Evolutionary conservation across 2,888 invertebrate species (phyloP).

Genomic region (Hipparchia sbordonii): DNA sequence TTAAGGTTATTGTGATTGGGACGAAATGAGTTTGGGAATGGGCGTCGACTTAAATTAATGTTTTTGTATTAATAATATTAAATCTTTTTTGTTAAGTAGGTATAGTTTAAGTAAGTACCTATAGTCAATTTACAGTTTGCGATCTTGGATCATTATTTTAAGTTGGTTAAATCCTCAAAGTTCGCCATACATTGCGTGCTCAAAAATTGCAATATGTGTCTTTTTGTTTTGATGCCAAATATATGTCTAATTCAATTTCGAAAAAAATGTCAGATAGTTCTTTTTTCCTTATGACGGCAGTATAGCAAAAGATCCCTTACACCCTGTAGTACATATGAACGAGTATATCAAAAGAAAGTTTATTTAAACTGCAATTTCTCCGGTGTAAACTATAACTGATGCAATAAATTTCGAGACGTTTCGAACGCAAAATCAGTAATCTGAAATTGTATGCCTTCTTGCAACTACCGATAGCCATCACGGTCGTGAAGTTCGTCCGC

Average conservation of each 20-base stretch:
- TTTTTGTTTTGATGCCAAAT: no score
- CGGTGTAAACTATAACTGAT: constrained; percentile 23
- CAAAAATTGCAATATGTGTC: no score
- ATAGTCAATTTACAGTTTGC: no score
- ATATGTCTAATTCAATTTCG: no score
- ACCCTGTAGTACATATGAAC: not conserved
- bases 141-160: no score
- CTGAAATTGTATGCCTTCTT: constrained; percentile 35
- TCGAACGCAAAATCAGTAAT: constrained; percentile 26
- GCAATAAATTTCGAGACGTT: constrained; percentile 32
- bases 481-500: constrained; percentile 20
- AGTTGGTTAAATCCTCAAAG: no score
- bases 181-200: no score
- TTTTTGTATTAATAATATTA: constrained; percentile 13
- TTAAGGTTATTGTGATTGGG: constrained; percentile 15
- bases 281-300: no score
- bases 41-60: constrained; percentile 1
- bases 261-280: no score
- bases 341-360: constrained; percentile 8
- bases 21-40: constrained; percentile 7
- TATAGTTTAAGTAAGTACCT: no score
- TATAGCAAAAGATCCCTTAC: no score
- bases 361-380: constrained; percentile 19
- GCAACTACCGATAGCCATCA: constrained; percentile 33
- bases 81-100: not conserved